A percentile compares a stretch with the other conserved stretches of the same genome.
Evolutionary conservation across 2,888 invertebrate species (phyloP).

Genomic region (Asteroscopus sphinx): DNA sequence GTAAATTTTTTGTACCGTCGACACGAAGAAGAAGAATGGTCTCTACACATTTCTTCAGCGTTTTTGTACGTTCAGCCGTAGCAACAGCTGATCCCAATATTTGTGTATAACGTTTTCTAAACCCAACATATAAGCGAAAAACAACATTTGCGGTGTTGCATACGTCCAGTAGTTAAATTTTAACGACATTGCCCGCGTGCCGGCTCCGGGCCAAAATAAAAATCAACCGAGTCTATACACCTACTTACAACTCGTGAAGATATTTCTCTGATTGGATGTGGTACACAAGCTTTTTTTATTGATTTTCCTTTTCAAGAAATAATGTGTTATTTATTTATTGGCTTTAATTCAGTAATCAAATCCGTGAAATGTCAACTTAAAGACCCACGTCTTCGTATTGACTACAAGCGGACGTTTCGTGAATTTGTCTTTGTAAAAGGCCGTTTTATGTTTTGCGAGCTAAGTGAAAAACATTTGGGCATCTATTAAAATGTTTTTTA

Average conservation of each 20-base stretch:
- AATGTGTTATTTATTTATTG: not conserved
- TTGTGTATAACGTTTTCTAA: conserved; percentile 17
- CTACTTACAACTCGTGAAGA: conserved; percentile 28
- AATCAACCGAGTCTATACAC: conserved; percentile 56
- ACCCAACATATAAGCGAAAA: conserved; percentile 28
- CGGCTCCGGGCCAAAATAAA: conserved; percentile 68
- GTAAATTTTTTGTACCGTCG: too few relatives aligned
- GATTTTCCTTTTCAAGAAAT: not conserved
- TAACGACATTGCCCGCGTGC: conserved; percentile 68
- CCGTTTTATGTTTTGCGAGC: not conserved
- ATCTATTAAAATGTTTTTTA: not conserved
- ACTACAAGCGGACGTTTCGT: not conserved
- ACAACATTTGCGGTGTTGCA: conserved; percentile 51
- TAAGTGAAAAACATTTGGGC: not conserved
- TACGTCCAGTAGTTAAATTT: conserved; percentile 70
- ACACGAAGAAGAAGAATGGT: too few relatives aligned
- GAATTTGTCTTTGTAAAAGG: not conserved
- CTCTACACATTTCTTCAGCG: too few relatives aligned
- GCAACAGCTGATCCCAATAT: conserved; percentile 38
- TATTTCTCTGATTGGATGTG: conserved; percentile 28
- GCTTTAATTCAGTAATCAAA: too few relatives aligned
- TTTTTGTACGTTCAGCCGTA: conserved; percentile 9
- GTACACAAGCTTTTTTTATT: conserved; percentile 1
- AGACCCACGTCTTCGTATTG: not conserved
- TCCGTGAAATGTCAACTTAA: not conserved